A percentile compares a stretch with the other conserved stretches of the same genome.
Evolutionary conservation across 1,140 invertebrate species (phyloP).

Genomic region (Agrypnia vestita): DNA sequence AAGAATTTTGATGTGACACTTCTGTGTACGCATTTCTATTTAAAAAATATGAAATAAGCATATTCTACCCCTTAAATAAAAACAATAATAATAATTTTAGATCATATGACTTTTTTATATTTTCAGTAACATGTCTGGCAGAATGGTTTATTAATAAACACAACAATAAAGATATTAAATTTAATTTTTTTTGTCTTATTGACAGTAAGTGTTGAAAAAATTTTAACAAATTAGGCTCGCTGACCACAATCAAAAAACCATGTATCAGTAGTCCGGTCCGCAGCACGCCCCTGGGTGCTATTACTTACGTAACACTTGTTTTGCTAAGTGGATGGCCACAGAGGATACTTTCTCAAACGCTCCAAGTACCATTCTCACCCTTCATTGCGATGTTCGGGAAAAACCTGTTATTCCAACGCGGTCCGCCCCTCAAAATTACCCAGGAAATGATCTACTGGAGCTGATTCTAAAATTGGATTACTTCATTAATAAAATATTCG

Average conservation of each 20-base stretch:
- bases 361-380: slow-evolving; percentile 12
- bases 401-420: slow-evolving; percentile 27
- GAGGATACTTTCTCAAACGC: slow-evolving; percentile 43
- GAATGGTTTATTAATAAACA: no score
- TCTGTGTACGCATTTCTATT: no score
- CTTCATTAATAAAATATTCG: slow-evolving; percentile 37
- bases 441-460: slow-evolving; percentile 7
- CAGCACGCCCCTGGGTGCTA: slow-evolving; percentile 52
- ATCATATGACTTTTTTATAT: no score
- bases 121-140: no score
- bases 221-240: neutral
- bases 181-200: no score
- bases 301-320: slow-evolving; percentile 62
- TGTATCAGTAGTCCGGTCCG: slow-evolving; percentile 17
- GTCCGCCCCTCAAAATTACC: neutral
- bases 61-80: no score
- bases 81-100: no score
- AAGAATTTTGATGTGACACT: no score
- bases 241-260: slow-evolving; percentile 4
- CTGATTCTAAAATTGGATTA: slow-evolving; percentile 22
- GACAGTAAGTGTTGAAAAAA: no score
- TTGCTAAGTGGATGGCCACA: slow-evolving; percentile 56
- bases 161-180: no score
- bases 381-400: neutral
- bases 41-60: no score